These are phyloP conservation scores for Schmidtea mediterranea DNA, from an alignment of 1,140 invertebrate species.

Conservation along the genomic window DNA sequence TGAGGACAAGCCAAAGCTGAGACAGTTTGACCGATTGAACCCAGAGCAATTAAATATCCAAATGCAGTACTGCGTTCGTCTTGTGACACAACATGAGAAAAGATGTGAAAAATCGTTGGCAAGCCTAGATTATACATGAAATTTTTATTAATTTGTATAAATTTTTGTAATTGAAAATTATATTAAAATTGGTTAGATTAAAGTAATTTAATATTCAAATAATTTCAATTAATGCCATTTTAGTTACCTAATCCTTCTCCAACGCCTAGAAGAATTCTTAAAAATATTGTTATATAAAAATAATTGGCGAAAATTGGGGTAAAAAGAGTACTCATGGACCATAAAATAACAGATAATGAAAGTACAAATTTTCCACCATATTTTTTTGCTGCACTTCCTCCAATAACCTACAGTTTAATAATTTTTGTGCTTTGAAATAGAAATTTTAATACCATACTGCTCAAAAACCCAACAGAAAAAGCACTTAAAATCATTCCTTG, in stretches of 20 bases:
- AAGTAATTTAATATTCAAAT: too few relatives aligned
- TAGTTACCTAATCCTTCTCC: conserved; percentile 44
- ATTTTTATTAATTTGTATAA: conserved; percentile 10
- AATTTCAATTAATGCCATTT: neutral
- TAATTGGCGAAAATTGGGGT: conserved; percentile 42
- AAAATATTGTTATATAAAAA: conserved; percentile 35
- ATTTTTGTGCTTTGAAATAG: too few relatives aligned
- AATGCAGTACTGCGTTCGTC: conserved; percentile 47
- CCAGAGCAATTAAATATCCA: conserved; percentile 44
- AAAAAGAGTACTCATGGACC: conserved; percentile 45
- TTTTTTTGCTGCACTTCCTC: conserved; percentile 40
- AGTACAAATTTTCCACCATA: conserved; percentile 45
- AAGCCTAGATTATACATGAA: too few relatives aligned
- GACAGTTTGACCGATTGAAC: conserved; percentile 46
- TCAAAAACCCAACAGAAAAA: conserved; percentile 50
- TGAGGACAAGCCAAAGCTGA: conserved; percentile 39
- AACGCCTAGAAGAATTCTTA: conserved; percentile 40
- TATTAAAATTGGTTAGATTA: neutral
- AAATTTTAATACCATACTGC: conserved; percentile 36
- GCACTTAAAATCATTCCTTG: conserved; percentile 51
- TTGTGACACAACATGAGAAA: conserved; percentile 42
- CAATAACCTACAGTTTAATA: conserved; percentile 32
- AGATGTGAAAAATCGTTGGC: conserved; percentile 50
- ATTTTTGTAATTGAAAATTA: neutral
- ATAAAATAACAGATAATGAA: conserved; percentile 41